A percentile compares a stretch with the other conserved stretches of the same genome.
Conservation (phyloP, 1,140 invertebrate species). For the Reticulitermes speratus region DNA sequence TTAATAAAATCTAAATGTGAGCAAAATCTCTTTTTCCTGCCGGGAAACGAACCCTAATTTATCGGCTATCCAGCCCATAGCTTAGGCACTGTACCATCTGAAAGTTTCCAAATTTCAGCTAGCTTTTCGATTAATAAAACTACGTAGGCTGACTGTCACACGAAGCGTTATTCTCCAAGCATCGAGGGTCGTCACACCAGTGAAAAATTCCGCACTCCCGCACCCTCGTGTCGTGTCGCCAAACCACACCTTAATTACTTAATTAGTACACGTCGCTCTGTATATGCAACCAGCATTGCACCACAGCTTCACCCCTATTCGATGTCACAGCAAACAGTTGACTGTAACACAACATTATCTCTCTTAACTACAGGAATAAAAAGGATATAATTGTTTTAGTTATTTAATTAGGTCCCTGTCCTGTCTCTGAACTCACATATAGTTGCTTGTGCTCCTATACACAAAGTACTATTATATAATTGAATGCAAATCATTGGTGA, state of each 20-base stretch:
- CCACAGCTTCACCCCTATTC: not conserved
- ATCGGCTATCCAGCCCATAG: no score
- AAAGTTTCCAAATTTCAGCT: no score
- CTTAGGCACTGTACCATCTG: no score
- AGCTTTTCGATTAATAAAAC: no score
- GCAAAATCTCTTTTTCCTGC: no score
- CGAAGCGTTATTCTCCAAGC: not conserved
- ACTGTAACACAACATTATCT: not conserved
- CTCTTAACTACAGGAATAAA: not conserved
- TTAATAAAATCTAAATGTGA: no score
- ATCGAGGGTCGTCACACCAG: not conserved
- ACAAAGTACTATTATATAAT: no score
- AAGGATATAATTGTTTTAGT: not conserved
- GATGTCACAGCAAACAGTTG: not conserved
- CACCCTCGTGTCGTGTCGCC: not conserved
- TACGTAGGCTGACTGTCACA: no score
- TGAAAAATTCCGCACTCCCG: not conserved
- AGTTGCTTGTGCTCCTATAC: no score
- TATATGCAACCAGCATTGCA: not conserved
- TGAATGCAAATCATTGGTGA: no score
- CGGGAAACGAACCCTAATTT: no score
- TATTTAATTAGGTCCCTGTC: not conserved
- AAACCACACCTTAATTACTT: constrained; percentile 13
- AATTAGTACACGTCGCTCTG: not conserved
- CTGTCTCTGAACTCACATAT: no score